Evolutionary conservation across 2,797 vertebrate genomes (phyloP), one percentile per base, ranked within the genome.

Genomic region (Coccyzus lansbergi): DNA sequence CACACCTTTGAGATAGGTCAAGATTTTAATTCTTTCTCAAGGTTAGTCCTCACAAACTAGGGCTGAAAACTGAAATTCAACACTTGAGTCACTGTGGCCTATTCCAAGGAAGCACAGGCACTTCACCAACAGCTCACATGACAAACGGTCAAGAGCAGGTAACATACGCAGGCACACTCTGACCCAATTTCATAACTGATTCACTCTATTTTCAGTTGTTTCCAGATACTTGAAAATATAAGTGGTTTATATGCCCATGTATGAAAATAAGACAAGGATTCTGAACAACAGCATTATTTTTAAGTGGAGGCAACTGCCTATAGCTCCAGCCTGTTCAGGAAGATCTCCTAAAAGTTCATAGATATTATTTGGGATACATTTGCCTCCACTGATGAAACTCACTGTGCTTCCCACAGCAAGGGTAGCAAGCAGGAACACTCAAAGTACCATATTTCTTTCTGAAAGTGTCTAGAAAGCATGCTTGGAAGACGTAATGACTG

Each of bases 71-170:
- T 24, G 18, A 75, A 67, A 71, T 36, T 25, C 48, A 56, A n/a
- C 31, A n/a, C 11, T 26, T 29, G 17, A 48, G 31, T 24, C 6
- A 25, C 38, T 1, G 0, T 4, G 48, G n/a, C 1, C 20, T 10
- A 3, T 24, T 42, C 28, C 2, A 0, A 59, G 38, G 2, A 59
- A 62, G 56, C 44, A 20, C 40, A 40, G 53, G 20, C 14, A 2
- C 28, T 11, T 24, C 4, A 4, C n/a, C 82, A 44, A 1, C 10
- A 77, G 55, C 52, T 67, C 34, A 9, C 38, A 34, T 4, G 15
- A 34, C 28, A 62, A 58, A 8, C 0, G 0, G 7, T 12, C 33
- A 1, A 0, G 0, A 18, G 56, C 25, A 64, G 53, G 44, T n/a
- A 46, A 36, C 1, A 2, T 6, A 34, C 36, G 40, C 7, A 3